Base-by-base conservation (phyloP, 2,888 invertebrate genomes). In the Thyatira batis region DNA sequence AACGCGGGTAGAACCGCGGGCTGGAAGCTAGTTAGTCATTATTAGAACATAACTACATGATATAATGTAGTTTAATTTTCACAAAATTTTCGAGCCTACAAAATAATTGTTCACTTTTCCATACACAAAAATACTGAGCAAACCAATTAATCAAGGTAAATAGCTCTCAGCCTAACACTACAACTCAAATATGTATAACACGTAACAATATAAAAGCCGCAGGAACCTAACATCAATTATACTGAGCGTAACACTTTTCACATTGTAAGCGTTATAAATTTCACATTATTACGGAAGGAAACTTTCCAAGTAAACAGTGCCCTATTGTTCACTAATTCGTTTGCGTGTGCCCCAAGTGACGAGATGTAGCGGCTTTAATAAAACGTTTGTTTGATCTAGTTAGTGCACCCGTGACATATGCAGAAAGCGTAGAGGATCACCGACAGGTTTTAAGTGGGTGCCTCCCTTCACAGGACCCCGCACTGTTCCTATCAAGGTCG, bases 241-340 rank as follows among this genome's bases (percentile, higher is more conserved):
- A 48, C 51, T 49, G 20, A n/a, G 23, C 11, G 55, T 49, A 50
- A 53, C 66, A 69, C 67, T 69, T 72, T 73, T 65, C 64, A 65
- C 63, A 67, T 61, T 57, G 63, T 51, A 55, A 60, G 61, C 66
- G 73, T 73, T 77, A 80, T 79, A 82, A 80, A 84, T 80, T 82
- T 71, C 60, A 67, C 71, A 78, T 82, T 80, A 84, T 80, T 75
- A 72, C 73, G 63, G 72, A 78, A 71, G 70, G 66, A 63, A 79
- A 77, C 65, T 81, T 80, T 78, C 67, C 71, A 71, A 78, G 82
- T 78, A 82, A 82, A 84, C 82, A 84, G 63, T 65, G 71, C 71
- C 69, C 79, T 84, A 83, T 85, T 85, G 85, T 84, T 84, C 79
- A 73, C 78, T 86, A 85, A 84, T 81, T 85, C 79, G 72, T 74